Evolutionary conservation across 30 jellyfish, hydroid and myxozoan genomes (phyloP).

Genomic region (Chironex yamaguchii): DNA sequence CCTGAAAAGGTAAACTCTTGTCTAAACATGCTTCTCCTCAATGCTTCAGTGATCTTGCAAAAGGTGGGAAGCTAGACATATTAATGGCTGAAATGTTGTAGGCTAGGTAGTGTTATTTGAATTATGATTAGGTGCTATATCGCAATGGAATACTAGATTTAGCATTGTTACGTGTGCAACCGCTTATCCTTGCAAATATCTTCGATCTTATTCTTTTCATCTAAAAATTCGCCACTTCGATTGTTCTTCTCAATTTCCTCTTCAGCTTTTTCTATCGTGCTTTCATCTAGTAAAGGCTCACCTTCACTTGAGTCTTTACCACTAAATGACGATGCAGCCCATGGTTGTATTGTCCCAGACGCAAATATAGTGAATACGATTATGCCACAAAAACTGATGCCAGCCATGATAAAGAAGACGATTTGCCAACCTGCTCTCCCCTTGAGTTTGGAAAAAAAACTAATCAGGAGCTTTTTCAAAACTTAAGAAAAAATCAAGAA

Average conservation of each 20-base stretch:
- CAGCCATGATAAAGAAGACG: conserved; percentile 82
- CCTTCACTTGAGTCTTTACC: not conserved
- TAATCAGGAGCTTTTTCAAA: not conserved
- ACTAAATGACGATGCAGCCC: conserved; percentile 74
- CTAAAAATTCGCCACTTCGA: not conserved
- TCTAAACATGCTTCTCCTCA: no score
- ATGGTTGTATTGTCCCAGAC: conserved; percentile 89
- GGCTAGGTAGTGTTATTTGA: no score
- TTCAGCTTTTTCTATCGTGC: conserved; percentile 56
- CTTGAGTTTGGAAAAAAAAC: conserved; percentile 24
- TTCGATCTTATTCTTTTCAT: not conserved
- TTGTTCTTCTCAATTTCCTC: conserved; percentile 56
- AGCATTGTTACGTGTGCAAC: not conserved
- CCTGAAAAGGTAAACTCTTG: no score
- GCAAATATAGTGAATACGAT: conserved; percentile 72
- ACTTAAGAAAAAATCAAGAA: not conserved
- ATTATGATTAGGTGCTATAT: no score
- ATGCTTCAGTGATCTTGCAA: no score
- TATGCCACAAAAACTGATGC: conserved; percentile 80
- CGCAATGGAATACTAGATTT: no score
- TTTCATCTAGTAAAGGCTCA: not conserved
- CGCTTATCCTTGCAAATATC: not conserved
- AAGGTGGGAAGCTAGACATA: no score
- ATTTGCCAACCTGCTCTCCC: conserved; percentile 82
- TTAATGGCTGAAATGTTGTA: no score